These are phyloP conservation scores for Pyxicephalus adspersus DNA, from an alignment of 2,113 vertebrate species.

Conservation along the genomic window DNA sequence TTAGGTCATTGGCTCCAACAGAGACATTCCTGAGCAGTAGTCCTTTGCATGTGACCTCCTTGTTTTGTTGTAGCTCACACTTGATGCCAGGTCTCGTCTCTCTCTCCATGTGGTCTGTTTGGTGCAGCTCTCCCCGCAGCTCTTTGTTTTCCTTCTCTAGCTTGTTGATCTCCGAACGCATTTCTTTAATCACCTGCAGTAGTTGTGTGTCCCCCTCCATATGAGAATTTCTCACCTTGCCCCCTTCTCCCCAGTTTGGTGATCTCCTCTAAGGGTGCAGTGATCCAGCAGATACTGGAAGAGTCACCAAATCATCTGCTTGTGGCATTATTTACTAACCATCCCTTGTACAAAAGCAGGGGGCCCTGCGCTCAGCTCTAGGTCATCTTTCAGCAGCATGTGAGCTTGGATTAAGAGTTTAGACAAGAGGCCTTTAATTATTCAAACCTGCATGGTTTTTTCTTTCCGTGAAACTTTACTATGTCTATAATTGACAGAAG, in stretches of 20 bases:
- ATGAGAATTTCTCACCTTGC: constrained; percentile 3
- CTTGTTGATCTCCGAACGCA: constrained; percentile 83
- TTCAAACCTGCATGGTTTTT: constrained; percentile 87
- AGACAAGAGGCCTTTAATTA: constrained; percentile 71
- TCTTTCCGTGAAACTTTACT: constrained; percentile 68
- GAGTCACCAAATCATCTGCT: background rate
- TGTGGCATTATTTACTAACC: constrained; percentile 49
- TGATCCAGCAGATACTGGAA: background rate
- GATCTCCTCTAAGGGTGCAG: background rate
- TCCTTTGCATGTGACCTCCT: background rate
- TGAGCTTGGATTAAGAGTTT: constrained; percentile 59
- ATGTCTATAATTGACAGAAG: constrained; percentile 33
- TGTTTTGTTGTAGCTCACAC: accelerated
- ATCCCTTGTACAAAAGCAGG: constrained; percentile 60
- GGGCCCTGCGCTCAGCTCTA: constrained; percentile 66
- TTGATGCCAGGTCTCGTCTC: background rate
- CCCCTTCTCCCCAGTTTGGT: background rate
- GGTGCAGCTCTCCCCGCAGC: constrained; percentile 71
- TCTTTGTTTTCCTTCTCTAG: constrained; percentile 84
- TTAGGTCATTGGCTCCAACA: constrained; percentile 58
- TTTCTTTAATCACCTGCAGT: constrained; percentile 80
- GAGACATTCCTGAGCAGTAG: constrained; percentile 63
- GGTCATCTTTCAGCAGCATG: constrained; percentile 75
- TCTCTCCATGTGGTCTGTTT: constrained; percentile 26
- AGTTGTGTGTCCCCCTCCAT: constrained; percentile 82